These are phyloP conservation scores for Dynastes maya DNA, from an alignment of 2,888 invertebrate genomes.

Conservation along the genomic window DNA sequence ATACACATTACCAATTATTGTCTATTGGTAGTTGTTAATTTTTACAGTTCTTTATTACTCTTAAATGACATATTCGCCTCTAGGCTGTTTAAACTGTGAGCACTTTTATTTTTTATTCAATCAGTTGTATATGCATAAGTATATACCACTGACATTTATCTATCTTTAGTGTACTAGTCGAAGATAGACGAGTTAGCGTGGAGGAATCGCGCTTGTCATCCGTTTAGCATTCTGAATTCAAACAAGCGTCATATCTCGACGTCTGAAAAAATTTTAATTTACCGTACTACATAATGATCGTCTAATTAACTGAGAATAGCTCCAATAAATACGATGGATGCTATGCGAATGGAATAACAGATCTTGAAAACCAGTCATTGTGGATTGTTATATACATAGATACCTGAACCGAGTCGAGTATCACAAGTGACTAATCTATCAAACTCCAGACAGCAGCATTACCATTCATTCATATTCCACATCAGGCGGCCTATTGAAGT, in stretches of 20 bases:
- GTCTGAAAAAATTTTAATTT: slow-evolving; percentile 26
- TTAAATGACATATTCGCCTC: not conserved
- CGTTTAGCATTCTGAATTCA: slow-evolving; percentile 18
- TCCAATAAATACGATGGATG: slow-evolving; percentile 18
- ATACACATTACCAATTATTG: not conserved
- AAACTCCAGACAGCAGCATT: slow-evolving; percentile 40
- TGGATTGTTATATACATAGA: not conserved
- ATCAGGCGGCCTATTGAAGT: slow-evolving; percentile 39
- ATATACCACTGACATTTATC: slow-evolving; percentile 5
- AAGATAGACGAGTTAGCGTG: not conserved
- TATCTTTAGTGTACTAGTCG: not conserved
- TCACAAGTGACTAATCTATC: slow-evolving; percentile 38
- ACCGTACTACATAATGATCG: slow-evolving; percentile 33
- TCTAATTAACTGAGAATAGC: slow-evolving; percentile 32
- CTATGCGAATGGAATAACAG: slow-evolving; percentile 14
- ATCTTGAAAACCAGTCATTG: slow-evolving; percentile 26
- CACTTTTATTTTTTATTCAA: not conserved
- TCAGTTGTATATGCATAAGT: not conserved
- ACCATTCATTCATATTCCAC: slow-evolving; percentile 37
- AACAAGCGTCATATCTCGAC: slow-evolving; percentile 23
- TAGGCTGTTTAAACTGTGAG: not conserved
- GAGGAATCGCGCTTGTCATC: slow-evolving; percentile 11
- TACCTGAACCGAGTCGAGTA: slow-evolving; percentile 12
- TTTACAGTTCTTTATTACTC: slow-evolving; percentile 1
- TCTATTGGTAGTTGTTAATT: slow-evolving; percentile 1